A percentile compares a stretch with the other conserved stretches of the same genome.
Conservation (phyloP, 2,113 vertebrate genomes). For the Anhinga anhinga region DNA sequence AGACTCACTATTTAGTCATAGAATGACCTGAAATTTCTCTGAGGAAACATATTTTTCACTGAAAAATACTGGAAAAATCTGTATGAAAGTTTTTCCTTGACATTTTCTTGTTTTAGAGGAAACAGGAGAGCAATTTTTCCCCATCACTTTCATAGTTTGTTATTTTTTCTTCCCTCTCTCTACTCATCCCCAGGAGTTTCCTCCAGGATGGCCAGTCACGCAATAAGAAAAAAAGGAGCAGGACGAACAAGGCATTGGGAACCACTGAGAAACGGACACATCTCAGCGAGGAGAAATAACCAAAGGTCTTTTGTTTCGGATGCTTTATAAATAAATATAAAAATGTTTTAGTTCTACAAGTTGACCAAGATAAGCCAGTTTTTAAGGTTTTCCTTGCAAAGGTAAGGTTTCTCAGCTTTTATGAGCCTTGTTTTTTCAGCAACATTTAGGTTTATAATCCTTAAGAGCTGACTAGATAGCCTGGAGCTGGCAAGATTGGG, state of each 20-base stretch:
- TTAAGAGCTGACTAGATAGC: neutral
- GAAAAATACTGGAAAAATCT: neutral
- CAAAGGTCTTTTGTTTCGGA: neutral
- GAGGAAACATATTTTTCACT: neutral
- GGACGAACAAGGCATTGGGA: neutral
- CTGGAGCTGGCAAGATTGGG: neutral
- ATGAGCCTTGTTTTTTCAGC: neutral
- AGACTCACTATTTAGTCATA: slow-evolving; percentile 2
- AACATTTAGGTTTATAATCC: no score
- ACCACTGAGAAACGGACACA: neutral
- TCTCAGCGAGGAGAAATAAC: neutral
- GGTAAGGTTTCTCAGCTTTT: neutral
- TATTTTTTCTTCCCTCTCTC: neutral
- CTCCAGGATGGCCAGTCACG: neutral
- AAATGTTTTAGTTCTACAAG: neutral
- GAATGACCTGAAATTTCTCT: slow-evolving; percentile 28
- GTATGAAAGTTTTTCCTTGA: neutral
- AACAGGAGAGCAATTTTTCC: slow-evolving; percentile 25
- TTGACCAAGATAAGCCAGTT: neutral
- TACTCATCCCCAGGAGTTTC: neutral
- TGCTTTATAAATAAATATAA: neutral
- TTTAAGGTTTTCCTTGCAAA: neutral
- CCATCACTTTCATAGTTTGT: neutral
- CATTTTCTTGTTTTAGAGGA: neutral
- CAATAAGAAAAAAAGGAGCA: neutral